phyloP scores from a whole-genome alignment of 2,113 vertebrate genomes.

The Myrmecophaga tridactyla region DNA sequence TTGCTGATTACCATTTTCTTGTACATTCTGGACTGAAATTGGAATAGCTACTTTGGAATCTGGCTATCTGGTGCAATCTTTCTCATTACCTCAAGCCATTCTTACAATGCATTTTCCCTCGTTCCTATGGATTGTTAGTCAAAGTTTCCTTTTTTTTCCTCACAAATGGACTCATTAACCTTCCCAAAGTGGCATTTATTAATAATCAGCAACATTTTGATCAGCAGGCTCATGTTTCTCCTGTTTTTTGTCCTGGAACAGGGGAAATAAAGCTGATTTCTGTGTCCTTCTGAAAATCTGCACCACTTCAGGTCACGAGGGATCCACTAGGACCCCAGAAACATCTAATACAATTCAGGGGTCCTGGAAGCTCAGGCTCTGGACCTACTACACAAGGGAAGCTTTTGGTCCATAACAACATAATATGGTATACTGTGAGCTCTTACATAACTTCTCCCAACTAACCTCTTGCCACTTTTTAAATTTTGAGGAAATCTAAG shows the following conservation, averaged over 20 bases:
- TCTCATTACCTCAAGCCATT: background rate
- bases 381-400: background rate
- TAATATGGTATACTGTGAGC: background rate
- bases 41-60: background rate
- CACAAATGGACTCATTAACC: background rate
- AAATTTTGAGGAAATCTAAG: background rate
- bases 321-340: background rate
- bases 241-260: background rate
- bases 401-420: background rate
- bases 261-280: background rate
- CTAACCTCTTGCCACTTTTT: background rate
- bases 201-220: background rate
- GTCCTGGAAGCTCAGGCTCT: background rate
- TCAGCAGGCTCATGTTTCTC: background rate
- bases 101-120: background rate
- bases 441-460: background rate
- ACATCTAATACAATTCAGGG: background rate
- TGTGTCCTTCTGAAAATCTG: background rate
- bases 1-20: background rate
- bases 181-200: background rate
- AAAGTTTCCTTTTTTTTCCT: background rate
- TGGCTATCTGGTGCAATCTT: background rate
- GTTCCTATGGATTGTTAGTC: background rate
- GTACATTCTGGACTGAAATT: background rate
- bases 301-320: background rate